Evolutionary conservation across 2,113 vertebrate species (phyloP), one percentile per base, ranked within the genome.

Genomic region (Nycticebus coucang): DNA sequence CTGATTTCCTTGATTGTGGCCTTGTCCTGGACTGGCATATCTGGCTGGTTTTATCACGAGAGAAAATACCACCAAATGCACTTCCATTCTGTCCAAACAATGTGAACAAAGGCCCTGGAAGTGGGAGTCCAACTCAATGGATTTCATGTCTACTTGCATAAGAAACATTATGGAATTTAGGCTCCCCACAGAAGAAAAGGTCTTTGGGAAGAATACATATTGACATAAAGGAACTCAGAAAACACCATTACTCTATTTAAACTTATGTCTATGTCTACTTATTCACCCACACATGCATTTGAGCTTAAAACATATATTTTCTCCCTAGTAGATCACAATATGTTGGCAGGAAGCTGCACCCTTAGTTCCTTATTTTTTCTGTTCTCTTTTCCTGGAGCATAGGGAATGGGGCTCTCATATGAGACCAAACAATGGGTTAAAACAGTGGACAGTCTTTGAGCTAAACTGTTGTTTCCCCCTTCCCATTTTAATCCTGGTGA

Each of bases 371-470:
- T 30, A 66, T 79, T 50, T 33, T 87, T 89, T 91, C 50, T 95
- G 26, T 86, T 89, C n/a, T 79, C 81, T 33, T 96, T 89, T 94
- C 62, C 24, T 64, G 17, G 9, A 78, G 37, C 4, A 74, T 2
- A 78, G 64, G 92, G 37, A 26, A 68, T 19, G n/a, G 10, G 64
- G 10, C 64, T 89, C 21, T 93, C 30, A 6, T 55, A 45, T 9
- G 74, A 93, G 18, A 92, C 30, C 45, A 35, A 87, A 96, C 86
- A 82, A 71, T 94, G 87, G 80, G 74, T 96, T 89, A 96, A 95
- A n/a, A 66, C 55, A 84, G 60, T 55, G 79, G 75, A 37, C n/a
- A 93, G 35, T 33, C 77, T 89, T 94, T 87, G 37, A 62, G 55
- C 45, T 91, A 69, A 93, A 45, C 82, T 80, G 33, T 82, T 57